Percentiles rank a stretch among this genome's conserved stretches.
phyloP scores from a whole-genome alignment of 2,797 vertebrate genomes.

The Chanos chanos region DNA sequence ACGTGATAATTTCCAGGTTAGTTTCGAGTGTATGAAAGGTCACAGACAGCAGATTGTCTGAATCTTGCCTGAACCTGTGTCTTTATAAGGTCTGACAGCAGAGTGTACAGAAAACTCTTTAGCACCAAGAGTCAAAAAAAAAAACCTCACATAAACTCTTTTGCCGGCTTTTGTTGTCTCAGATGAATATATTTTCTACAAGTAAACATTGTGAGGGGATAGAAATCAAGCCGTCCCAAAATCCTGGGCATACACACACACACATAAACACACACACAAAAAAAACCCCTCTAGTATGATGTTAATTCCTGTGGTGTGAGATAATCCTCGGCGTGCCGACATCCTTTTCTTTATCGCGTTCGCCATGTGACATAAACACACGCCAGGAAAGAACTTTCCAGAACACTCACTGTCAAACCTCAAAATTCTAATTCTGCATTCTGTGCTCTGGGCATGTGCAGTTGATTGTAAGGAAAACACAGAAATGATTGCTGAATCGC shows the following conservation, averaged over 20 bases:
- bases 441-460: slow-evolving; percentile 8
- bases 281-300: slow-evolving; percentile 29
- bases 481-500: slow-evolving; percentile 9
- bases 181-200: slow-evolving; percentile 22
- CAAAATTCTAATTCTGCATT: slow-evolving; percentile 21
- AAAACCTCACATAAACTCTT: background rate
- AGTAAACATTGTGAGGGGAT: slow-evolving; percentile 18
- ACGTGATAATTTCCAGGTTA: no score
- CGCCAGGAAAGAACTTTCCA: slow-evolving; percentile 32
- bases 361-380: slow-evolving; percentile 39
- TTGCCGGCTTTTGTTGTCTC: slow-evolving; percentile 17
- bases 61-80: no score
- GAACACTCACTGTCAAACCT: background rate
- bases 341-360: slow-evolving; percentile 56
- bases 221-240: slow-evolving; percentile 31
- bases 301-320: slow-evolving; percentile 55
- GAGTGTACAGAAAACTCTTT: slow-evolving; percentile 14
- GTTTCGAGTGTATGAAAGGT: no score
- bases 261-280: no score
- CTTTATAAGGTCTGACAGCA: no score
- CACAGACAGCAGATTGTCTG: no score
- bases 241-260: slow-evolving; percentile 24
- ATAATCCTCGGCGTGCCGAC: slow-evolving; percentile 53
- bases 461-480: slow-evolving; percentile 3
- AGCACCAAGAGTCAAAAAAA: slow-evolving; percentile 12